These are phyloP conservation scores for Xiphophorus hellerii DNA, from an alignment of 2,113 vertebrate genomes.

Conservation along the genomic window DNA sequence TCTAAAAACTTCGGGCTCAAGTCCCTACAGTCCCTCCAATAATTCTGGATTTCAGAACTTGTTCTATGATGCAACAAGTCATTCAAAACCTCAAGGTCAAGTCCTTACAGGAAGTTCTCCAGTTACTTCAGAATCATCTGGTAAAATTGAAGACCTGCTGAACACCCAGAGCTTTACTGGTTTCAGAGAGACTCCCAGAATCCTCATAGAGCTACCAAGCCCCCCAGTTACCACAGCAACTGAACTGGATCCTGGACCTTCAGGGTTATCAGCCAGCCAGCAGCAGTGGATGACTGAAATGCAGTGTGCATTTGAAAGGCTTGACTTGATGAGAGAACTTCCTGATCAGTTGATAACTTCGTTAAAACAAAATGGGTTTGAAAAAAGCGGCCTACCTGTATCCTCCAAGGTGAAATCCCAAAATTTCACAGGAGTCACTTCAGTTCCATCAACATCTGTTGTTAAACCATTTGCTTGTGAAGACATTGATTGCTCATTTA, in stretches of 20 bases:
- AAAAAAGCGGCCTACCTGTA: conserved; percentile 51
- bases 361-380: neutral
- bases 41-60: conserved; percentile 25
- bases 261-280: conserved; percentile 72
- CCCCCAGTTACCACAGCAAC: conserved; percentile 35
- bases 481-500: conserved; percentile 84
- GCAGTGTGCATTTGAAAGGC: conserved; percentile 85
- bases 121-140: conserved; percentile 25
- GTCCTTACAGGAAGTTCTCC: conserved; percentile 31
- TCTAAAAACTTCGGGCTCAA: conserved; percentile 29
- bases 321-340: conserved; percentile 83
- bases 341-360: conserved; percentile 29
- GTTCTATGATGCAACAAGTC: conserved; percentile 32
- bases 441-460: conserved; percentile 71
- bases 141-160: conserved; percentile 60
- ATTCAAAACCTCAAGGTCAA: conserved; percentile 1
- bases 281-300: conserved; percentile 85
- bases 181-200: conserved; percentile 49
- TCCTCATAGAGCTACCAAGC: conserved; percentile 22
- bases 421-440: conserved; percentile 15
- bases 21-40: conserved; percentile 23
- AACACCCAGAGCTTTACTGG: conserved; percentile 56
- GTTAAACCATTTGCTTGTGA: conserved; percentile 89
- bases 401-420: conserved; percentile 43
- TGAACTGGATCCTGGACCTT: conserved; percentile 60